Evolutionary conservation across 2,888 invertebrate species (phyloP).

Genomic region (Camptogramma bilineatum): DNA sequence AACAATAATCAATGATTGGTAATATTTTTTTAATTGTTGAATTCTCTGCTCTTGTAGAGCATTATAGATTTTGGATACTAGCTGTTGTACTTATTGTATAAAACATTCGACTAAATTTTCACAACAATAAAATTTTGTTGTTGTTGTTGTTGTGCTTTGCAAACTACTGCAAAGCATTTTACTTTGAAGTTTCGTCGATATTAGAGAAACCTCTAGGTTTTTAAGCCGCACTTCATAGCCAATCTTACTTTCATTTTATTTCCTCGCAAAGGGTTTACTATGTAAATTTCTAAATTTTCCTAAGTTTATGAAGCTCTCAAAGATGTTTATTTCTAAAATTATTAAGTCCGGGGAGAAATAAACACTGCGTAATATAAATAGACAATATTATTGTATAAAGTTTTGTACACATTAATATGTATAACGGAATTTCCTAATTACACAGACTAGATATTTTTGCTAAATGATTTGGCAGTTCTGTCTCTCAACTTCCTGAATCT

Average conservation of each 20-base stretch:
- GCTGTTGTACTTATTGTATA: too few relatives aligned
- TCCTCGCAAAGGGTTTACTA: constrained; percentile 26
- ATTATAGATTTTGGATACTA: too few relatives aligned
- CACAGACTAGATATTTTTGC: constrained; percentile 75
- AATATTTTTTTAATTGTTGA: not conserved
- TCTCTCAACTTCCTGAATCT: constrained; percentile 82
- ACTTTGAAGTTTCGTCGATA: too few relatives aligned
- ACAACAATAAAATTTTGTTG: too few relatives aligned
- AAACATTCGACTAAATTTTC: too few relatives aligned
- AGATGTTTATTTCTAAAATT: constrained; percentile 19
- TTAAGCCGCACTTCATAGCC: constrained; percentile 10
- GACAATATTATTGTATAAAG: constrained; percentile 84
- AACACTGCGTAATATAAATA: constrained; percentile 73
- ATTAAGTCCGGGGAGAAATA: constrained; percentile 44
- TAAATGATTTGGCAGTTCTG: constrained; percentile 71
- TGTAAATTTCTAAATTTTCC: constrained; percentile 24
- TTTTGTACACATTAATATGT: constrained; percentile 81
- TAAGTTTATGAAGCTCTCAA: constrained; percentile 21
- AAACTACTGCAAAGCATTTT: too few relatives aligned
- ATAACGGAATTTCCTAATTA: constrained; percentile 77
- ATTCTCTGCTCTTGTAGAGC: too few relatives aligned
- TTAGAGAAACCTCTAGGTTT: too few relatives aligned
- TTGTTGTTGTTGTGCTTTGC: too few relatives aligned
- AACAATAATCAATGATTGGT: not conserved
- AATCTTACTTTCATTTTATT: constrained; percentile 26